phyloP scores from a whole-genome alignment of 2,797 vertebrate species.

The Pseudochirops corinnae region DNA sequence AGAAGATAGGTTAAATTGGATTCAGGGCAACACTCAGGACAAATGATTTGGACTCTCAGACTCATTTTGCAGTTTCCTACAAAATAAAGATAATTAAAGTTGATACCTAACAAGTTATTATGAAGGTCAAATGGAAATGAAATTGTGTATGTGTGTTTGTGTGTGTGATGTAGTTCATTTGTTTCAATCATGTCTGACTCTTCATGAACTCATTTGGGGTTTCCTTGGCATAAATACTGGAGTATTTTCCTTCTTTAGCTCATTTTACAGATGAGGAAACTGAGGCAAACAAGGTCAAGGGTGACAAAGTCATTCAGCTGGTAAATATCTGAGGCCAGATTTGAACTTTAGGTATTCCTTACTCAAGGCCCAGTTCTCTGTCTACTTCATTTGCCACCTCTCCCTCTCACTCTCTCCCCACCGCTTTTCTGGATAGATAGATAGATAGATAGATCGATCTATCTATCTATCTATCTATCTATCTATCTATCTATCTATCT shows the following conservation, averaged over 20 bases:
- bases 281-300: not conserved
- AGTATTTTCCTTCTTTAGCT: not conserved
- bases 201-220: not conserved
- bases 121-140: not conserved
- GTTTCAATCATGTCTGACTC: not conserved
- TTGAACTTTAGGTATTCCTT: not conserved
- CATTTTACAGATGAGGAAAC: not conserved
- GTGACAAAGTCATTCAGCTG: not conserved
- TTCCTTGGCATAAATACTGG: not conserved
- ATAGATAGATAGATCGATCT: too few species aligned
- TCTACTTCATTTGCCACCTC: too few species aligned
- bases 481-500: not conserved
- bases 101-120: not conserved
- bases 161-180: not conserved
- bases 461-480: not conserved
- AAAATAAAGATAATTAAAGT: not conserved
- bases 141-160: not conserved
- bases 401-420: too few species aligned
- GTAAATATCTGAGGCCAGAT: not conserved
- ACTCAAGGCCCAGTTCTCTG: not conserved
- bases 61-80: not conserved
- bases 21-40: not conserved
- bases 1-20: too few species aligned
- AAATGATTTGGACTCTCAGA: not conserved
- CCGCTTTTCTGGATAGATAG: too few species aligned